A percentile compares a stretch with the other conserved stretches of the same genome.
Conservation (phyloP, 2,797 vertebrate genomes). For the Phylloscopus collybita region DNA sequence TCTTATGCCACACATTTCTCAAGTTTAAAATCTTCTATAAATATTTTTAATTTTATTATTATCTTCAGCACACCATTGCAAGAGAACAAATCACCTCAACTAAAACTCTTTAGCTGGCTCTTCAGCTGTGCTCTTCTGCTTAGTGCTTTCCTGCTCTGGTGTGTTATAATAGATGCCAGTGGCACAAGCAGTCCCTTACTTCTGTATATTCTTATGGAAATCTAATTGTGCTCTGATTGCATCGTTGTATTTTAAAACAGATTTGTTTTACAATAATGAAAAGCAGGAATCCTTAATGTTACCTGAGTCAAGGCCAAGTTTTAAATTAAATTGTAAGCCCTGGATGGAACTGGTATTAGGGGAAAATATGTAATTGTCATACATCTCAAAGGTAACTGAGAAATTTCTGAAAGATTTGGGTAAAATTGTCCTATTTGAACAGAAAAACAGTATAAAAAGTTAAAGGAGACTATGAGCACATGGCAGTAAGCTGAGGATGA, state of each 20-base stretch:
- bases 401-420: not conserved
- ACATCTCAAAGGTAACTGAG: not conserved
- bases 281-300: not conserved
- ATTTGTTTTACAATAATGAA: slow-evolving; percentile 16
- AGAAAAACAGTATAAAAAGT: not conserved
- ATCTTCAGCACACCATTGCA: not conserved
- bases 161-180: not conserved
- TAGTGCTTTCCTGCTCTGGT: not conserved
- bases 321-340: slow-evolving; percentile 28
- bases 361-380: not conserved
- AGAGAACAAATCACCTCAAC: not conserved
- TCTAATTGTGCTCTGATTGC: not conserved
- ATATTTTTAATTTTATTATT: not conserved
- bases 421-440: not conserved
- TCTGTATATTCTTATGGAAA: not conserved
- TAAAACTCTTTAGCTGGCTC: not conserved
- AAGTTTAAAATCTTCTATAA: not conserved
- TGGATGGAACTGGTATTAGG: not conserved
- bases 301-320: slow-evolving; percentile 14
- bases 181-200: not conserved
- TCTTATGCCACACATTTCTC: not conserved
- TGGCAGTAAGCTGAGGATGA: not conserved
- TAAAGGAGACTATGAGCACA: not conserved
- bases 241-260: not conserved
- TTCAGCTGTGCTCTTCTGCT: not conserved